Evolutionary conservation across 1,140 invertebrate species (phyloP), one percentile per base, ranked within the genome.

Genomic region (Hylaeus anthracinus): DNA sequence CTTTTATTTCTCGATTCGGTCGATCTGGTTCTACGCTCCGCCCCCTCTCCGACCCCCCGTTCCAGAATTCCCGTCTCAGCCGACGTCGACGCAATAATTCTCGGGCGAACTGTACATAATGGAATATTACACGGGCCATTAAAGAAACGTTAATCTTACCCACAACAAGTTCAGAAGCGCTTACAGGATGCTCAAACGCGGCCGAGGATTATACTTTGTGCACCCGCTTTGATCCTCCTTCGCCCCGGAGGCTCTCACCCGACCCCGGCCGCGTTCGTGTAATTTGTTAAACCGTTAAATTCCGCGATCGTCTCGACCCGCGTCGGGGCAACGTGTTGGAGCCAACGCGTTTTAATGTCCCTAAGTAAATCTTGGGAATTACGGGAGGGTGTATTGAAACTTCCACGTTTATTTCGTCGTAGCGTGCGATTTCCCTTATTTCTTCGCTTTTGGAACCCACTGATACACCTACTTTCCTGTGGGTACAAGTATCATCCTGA

Each of bases 41-140:
- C 43, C 8, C 8, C 26, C 41, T 4, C 43, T 6, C 3, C 48
- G 37, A 10, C 5, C 39, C 39, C 6, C 43, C 12, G 1, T 14
- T 37, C 65, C 51, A 66, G 14, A 61, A 26, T 26, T 51, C 37
- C 15, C 56, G 55, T 48, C 6, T 63, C 39, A 10, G 53, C n/a
- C 55, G 61, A 61, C 72, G 80, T 72, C 66, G 75, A 72, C 63
- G 86, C 79, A 87, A 88, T 87, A 87, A 88, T 88, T 88, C 86
- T 83, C 80, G 86, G 76, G 69, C 86, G 83, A 83, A 87, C 86
- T 88, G 82, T 83, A 81, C 83, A 88, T 93, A 92, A 93, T 93
- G 90, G 91, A 93, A 92, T 93, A 93, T 93, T 93, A 93, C 91
- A 93, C 92, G 91, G 90, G 82, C 92, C 91, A 93, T 93, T 93